Evolutionary conservation across 2,888 invertebrate species (phyloP).

Genomic region (Halictus ligatus): DNA sequence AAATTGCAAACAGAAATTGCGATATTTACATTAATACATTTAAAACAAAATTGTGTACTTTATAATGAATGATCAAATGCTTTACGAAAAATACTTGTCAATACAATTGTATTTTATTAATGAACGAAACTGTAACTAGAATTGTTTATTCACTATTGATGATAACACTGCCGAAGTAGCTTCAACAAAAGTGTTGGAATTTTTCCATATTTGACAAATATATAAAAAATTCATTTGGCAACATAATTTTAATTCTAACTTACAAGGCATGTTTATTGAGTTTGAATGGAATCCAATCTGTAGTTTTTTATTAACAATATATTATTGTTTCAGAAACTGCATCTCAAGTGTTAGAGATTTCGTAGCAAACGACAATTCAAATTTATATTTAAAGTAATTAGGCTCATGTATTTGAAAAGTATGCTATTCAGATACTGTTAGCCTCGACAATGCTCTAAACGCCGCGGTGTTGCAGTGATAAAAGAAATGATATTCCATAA

Average conservation of each 20-base stretch:
- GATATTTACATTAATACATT: not conserved
- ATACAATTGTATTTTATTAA: not conserved
- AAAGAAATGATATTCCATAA: slow-evolving; percentile 3
- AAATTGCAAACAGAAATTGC: not conserved
- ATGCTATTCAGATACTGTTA: not conserved
- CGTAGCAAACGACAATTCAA: not conserved
- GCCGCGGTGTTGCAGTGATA: not conserved
- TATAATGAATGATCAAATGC: not conserved
- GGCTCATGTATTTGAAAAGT: not conserved
- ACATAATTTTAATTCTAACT: not conserved
- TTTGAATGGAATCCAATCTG: not conserved
- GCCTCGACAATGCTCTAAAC: not conserved
- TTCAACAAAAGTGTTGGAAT: too few relatives aligned
- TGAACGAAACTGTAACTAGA: too few relatives aligned
- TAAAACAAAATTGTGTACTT: not conserved
- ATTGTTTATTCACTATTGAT: not conserved
- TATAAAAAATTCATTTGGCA: not conserved
- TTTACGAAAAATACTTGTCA: not conserved
- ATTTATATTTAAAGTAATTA: not conserved
- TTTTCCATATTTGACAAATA: too few relatives aligned
- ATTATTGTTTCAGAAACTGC: not conserved
- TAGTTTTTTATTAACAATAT: not conserved
- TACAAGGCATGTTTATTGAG: not conserved
- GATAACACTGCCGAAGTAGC: not conserved
- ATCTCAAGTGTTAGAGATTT: not conserved